A percentile compares a stretch with the other conserved stretches of the same genome.
These are phyloP conservation scores for Oryzias melastigma DNA, from an alignment of 2,113 vertebrate genomes.

Conservation along the genomic window DNA sequence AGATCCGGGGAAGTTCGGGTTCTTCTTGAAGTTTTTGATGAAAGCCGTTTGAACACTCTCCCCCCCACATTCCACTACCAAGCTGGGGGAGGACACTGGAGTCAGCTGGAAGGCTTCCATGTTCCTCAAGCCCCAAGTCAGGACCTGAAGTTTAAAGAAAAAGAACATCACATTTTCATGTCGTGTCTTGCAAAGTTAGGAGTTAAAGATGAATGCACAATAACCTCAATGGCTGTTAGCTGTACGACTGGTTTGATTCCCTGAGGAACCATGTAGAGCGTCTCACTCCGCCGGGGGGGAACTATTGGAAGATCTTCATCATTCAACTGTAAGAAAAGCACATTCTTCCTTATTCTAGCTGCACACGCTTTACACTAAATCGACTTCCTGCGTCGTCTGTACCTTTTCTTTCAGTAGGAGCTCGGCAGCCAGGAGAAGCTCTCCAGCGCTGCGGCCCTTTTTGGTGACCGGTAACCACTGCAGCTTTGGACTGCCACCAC, in stretches of 20 bases:
- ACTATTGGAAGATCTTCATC: conserved; percentile 88
- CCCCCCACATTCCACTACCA: conserved; percentile 93
- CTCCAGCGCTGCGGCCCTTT: conserved; percentile 81
- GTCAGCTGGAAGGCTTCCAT: conserved; percentile 96
- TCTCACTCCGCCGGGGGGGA: conserved; percentile 86
- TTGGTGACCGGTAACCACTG: conserved; percentile 89
- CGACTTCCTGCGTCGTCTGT: neutral
- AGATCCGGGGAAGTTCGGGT: conserved; percentile 92
- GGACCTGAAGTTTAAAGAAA: conserved; percentile 76
- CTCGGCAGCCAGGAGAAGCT: conserved; percentile 89
- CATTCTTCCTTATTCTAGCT: neutral
- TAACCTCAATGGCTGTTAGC: conserved; percentile 91
- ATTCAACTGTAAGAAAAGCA: conserved; percentile 58
- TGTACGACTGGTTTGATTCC: conserved; percentile 97
- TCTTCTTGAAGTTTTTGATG: conserved; percentile 95
- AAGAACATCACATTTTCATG: conserved; percentile 1
- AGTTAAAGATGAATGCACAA: conserved; percentile 45
- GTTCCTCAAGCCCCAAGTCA: conserved; percentile 97
- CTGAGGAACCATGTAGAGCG: conserved; percentile 96
- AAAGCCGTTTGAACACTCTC: conserved; percentile 87
- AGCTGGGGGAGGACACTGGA: conserved; percentile 86
- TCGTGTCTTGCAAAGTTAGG: conserved; percentile 19
- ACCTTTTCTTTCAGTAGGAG: conserved; percentile 90
- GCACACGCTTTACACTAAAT: neutral
- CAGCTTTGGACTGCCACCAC: conserved; percentile 80